Evolutionary conservation across 2,888 invertebrate species (phyloP).

Genomic region (Julus scandinavius): DNA sequence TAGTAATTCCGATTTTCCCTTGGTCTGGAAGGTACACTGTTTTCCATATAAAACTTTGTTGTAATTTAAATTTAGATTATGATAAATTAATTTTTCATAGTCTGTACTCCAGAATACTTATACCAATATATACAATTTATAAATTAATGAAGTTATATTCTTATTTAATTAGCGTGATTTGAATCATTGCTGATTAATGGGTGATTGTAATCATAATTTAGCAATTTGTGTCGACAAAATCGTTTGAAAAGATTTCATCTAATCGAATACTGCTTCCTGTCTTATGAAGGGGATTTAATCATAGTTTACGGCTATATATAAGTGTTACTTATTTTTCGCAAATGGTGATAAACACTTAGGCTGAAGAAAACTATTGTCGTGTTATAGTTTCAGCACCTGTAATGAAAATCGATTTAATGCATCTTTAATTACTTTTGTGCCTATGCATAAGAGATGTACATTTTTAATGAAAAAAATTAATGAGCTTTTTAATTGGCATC

Average conservation of each 20-base stretch:
- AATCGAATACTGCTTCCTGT: neutral
- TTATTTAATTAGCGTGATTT: too few species aligned
- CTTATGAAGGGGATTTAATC: neutral
- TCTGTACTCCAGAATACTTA: too few species aligned
- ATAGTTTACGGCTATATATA: neutral
- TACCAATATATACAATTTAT: too few species aligned
- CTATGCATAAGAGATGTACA: neutral
- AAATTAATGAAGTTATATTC: too few species aligned
- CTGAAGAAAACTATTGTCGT: neutral
- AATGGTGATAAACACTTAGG: neutral
- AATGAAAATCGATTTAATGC: conserved; percentile 27
- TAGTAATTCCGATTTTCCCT: too few species aligned
- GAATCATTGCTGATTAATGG: too few species aligned
- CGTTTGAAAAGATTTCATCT: neutral
- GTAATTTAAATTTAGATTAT: too few species aligned
- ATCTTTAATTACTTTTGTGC: conserved; percentile 42
- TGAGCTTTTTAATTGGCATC: conserved; percentile 39
- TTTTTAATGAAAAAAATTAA: conserved; percentile 13
- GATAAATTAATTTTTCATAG: too few species aligned
- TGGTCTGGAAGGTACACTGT: too few species aligned
- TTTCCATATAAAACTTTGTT: too few species aligned
- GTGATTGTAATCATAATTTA: neutral
- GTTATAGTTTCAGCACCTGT: neutral
- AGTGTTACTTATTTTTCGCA: neutral
- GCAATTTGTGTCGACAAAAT: neutral